Conservation (phyloP, 2,797 vertebrate species). For the Aplochiton taeniatus region DNA sequence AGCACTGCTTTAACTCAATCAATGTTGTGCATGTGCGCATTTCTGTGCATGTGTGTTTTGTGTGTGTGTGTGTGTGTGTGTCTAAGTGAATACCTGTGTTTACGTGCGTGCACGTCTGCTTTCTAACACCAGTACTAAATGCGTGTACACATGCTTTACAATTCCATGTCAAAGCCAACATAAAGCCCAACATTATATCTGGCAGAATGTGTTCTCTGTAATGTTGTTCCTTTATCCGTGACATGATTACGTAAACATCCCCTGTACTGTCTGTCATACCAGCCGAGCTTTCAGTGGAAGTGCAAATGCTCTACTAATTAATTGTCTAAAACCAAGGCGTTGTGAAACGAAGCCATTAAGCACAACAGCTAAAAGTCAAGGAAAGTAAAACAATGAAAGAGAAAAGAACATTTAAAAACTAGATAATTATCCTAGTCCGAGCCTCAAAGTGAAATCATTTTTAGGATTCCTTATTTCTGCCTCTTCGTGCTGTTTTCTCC, state of each 20-base stretch:
- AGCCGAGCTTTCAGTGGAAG: slow-evolving; percentile 8
- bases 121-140: neutral
- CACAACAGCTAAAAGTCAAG: neutral
- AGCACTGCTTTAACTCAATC: slow-evolving; percentile 24
- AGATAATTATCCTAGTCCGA: no score
- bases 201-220: neutral
- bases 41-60: neutral
- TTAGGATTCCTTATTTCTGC: no score
- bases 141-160: neutral
- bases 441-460: no score
- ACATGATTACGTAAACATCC: slow-evolving; percentile 39
- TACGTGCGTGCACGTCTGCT: neutral
- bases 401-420: no score
- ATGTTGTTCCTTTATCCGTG: slow-evolving; percentile 17
- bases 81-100: neutral
- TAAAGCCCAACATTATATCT: neutral
- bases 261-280: slow-evolving; percentile 17
- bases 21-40: slow-evolving; percentile 3
- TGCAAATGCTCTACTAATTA: slow-evolving; percentile 22
- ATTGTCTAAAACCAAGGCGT: slow-evolving; percentile 27
- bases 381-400: no score
- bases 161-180: neutral
- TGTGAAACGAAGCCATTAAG: slow-evolving; percentile 18
- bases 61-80: neutral
- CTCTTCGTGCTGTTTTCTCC: neutral